phyloP scores from a whole-genome alignment of 2,113 vertebrate species.

The Crotalus viridis region DNA sequence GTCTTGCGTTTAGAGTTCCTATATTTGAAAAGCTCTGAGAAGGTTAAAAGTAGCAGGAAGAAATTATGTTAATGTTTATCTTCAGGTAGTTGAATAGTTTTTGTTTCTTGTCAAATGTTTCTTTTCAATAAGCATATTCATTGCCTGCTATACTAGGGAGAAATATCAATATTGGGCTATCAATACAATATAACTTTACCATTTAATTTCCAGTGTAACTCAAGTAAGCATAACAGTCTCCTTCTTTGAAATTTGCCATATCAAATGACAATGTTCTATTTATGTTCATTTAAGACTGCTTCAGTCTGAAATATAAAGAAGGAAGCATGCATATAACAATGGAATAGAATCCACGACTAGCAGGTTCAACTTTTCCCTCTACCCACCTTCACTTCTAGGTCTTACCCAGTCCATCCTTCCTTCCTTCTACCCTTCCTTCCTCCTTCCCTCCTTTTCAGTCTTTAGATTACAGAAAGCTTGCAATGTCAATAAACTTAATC shows the following conservation, averaged over 20 bases:
- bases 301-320: not conserved
- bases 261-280: not conserved
- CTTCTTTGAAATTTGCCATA: not conserved
- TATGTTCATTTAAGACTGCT: not conserved
- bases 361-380: not conserved
- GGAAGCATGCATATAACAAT: not conserved
- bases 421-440: not conserved
- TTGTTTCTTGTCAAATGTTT: not conserved
- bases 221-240: not conserved
- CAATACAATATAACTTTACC: not conserved
- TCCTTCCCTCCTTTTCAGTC: not conserved
- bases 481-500: too few species aligned
- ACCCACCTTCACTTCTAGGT: not conserved
- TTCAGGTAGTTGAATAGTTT: conserved; percentile 8
- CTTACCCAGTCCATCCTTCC: not conserved
- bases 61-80: conserved; percentile 21
- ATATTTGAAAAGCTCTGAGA: conserved; percentile 28
- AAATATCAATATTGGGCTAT: not conserved
- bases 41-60: conserved; percentile 36
- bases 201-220: not conserved
- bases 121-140: not conserved
- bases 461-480: not conserved
- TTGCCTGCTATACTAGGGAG: not conserved
- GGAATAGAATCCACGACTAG: not conserved
- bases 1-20: conserved; percentile 18